Conservation (phyloP, 2,113 vertebrate species). For the Apodemus speciosus region DNA sequence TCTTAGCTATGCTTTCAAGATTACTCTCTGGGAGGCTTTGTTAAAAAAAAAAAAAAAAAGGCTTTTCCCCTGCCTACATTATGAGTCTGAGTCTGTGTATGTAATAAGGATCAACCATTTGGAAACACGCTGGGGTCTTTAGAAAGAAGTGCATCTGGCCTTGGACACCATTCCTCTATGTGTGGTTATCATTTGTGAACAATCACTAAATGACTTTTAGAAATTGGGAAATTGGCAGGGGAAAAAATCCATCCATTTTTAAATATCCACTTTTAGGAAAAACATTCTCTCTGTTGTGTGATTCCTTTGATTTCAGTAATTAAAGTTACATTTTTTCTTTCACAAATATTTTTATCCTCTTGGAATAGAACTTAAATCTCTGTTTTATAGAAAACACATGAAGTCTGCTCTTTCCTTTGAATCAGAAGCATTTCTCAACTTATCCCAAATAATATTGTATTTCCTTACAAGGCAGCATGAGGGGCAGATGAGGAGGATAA, state of each 20-base stretch:
- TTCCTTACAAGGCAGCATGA: constrained; percentile 67
- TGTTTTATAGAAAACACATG: constrained; percentile 80
- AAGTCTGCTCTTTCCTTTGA: constrained; percentile 64
- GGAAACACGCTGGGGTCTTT: constrained; percentile 76
- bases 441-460: constrained; percentile 55
- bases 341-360: constrained; percentile 79
- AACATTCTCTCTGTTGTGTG: constrained; percentile 52
- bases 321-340: constrained; percentile 75
- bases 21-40: constrained; percentile 36
- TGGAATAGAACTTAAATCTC: constrained; percentile 65
- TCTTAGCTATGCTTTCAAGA: constrained; percentile 69
- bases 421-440: constrained; percentile 71
- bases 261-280: constrained; percentile 60
- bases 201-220: constrained; percentile 69
- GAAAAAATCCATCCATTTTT: constrained; percentile 7
- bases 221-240: constrained; percentile 30
- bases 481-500: constrained; percentile 50
- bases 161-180: constrained; percentile 58
- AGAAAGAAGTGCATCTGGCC: constrained; percentile 80
- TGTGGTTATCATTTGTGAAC: constrained; percentile 80
- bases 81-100: not conserved
- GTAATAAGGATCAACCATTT: constrained; percentile 54
- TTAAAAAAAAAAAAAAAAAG: not conserved
- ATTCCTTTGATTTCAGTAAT: constrained; percentile 80
- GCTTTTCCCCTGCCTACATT: not conserved